These are phyloP conservation scores for Muscicapa adusta DNA, from an alignment of 2,113 vertebrate species.

Conservation along the genomic window DNA sequence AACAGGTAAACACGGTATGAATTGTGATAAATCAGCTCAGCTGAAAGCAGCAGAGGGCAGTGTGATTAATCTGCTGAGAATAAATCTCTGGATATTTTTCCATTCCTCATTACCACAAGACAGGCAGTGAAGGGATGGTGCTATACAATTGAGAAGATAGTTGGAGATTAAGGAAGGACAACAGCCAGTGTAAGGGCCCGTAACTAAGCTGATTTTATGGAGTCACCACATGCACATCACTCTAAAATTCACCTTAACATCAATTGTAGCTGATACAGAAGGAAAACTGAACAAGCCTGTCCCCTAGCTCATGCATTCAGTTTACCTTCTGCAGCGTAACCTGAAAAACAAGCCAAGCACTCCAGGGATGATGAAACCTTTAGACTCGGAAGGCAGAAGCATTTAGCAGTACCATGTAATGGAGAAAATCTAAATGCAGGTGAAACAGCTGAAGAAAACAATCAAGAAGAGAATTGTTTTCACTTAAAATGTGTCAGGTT, in stretches of 20 bases:
- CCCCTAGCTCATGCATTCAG: neutral
- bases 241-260: neutral
- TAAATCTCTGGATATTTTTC: neutral
- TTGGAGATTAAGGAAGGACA: neutral
- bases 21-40: neutral
- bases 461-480: neutral
- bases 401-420: neutral
- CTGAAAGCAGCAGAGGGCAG: slow-evolving; percentile 34
- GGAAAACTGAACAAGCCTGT: neutral
- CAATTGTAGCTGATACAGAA: neutral
- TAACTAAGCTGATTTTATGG: neutral
- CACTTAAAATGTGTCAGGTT: neutral
- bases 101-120: neutral
- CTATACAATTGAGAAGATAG: neutral
- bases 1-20: neutral
- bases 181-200: neutral
- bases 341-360: neutral
- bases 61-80: slow-evolving; percentile 4
- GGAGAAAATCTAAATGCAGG: neutral
- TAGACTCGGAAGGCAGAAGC: neutral
- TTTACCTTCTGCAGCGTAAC: neutral
- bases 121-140: neutral
- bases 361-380: neutral
- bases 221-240: neutral
- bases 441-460: slow-evolving; percentile 3